These are phyloP conservation scores for Callaeas wilsoni DNA, from an alignment of 2,113 vertebrate genomes.

Conservation along the genomic window DNA sequence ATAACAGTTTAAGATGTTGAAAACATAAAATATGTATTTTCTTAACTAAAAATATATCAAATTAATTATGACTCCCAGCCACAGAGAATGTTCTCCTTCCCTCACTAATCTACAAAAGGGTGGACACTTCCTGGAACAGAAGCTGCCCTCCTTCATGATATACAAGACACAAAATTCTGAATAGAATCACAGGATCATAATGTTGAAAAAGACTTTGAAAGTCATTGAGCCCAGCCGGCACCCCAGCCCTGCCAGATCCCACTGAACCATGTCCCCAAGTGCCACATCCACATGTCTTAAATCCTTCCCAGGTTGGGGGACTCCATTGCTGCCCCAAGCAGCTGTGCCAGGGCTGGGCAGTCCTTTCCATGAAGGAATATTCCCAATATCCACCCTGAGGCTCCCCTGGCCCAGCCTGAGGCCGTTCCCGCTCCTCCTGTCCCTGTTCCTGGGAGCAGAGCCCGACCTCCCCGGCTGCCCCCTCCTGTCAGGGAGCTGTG, in stretches of 20 bases:
- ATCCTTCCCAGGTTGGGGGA: background rate
- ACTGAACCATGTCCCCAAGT: background rate
- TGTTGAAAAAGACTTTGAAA: background rate
- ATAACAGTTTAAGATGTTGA: background rate
- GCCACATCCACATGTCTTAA: background rate
- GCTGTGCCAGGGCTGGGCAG: background rate
- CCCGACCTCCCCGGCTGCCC: background rate
- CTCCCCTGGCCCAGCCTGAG: background rate
- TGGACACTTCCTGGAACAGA: background rate
- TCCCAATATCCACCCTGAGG: accelerated
- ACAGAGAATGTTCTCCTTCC: background rate
- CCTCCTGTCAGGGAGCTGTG: background rate
- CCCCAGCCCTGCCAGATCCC: background rate
- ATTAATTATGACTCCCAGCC: background rate
- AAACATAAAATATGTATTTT: background rate
- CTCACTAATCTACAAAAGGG: background rate
- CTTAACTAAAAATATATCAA: background rate
- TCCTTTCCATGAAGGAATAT: background rate
- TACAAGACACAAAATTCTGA: background rate
- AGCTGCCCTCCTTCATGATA: background rate
- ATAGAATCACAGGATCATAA: background rate
- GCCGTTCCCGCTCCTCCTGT: background rate
- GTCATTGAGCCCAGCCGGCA: no score
- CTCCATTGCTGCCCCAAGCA: background rate
- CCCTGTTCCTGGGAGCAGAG: background rate